Conservation (phyloP, 2,888 invertebrate species). For the Ormyrus rosae region DNA sequence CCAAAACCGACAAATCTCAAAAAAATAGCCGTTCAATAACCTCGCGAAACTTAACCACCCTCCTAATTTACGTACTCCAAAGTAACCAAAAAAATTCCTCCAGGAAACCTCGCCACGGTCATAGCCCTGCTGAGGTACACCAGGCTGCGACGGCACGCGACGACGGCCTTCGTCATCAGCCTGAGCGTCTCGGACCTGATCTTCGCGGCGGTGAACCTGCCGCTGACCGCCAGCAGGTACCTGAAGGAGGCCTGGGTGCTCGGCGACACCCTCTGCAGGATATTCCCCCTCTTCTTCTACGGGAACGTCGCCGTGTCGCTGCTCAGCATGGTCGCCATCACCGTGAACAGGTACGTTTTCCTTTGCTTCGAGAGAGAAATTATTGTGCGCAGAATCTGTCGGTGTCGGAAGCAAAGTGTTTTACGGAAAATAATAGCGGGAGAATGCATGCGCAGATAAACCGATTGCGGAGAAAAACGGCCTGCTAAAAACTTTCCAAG, state of each 20-base stretch:
- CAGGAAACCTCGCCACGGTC: constrained; percentile 90
- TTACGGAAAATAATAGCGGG: no score
- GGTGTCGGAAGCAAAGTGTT: no score
- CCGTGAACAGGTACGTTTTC: constrained; percentile 85
- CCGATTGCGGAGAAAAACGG: no score
- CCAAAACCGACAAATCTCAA: no score
- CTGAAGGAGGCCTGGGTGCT: constrained; percentile 89
- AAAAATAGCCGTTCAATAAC: no score
- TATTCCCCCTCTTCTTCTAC: constrained; percentile 93
- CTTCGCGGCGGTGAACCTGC: constrained; percentile 90
- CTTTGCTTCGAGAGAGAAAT: background rate
- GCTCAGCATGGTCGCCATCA: constrained; percentile 93
- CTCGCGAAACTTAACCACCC: no score
- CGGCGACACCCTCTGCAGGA: constrained; percentile 85
- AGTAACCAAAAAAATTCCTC: constrained; percentile 54
- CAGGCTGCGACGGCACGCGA: constrained; percentile 88
- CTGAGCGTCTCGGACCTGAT: constrained; percentile 90
- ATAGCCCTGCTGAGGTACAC: constrained; percentile 87
- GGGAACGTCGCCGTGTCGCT: constrained; percentile 93
- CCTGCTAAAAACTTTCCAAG: no score
- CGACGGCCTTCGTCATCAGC: constrained; percentile 91
- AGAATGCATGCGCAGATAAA: no score
- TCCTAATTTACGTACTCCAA: fast-evolving
- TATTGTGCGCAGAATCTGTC: no score
- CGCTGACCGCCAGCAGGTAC: constrained; percentile 89